phyloP scores from a whole-genome alignment of 2,113 vertebrate genomes.

The Oreochromis spilurus region DNA sequence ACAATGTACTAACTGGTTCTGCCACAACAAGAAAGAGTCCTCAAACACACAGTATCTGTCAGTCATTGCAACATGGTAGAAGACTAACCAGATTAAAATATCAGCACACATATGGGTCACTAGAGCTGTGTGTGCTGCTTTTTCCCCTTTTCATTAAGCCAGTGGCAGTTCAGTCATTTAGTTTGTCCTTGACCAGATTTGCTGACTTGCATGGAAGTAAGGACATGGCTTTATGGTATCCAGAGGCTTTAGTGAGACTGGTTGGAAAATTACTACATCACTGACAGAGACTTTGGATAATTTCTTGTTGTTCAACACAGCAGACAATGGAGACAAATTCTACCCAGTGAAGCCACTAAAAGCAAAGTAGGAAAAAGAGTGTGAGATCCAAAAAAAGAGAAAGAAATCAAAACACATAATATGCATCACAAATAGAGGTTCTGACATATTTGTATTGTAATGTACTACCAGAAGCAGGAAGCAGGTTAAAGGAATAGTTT shows the following conservation, averaged over 20 bases:
- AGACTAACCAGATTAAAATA: not conserved
- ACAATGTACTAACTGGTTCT: not conserved
- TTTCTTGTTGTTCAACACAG: not conserved
- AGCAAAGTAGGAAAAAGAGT: not conserved
- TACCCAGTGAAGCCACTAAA: not conserved
- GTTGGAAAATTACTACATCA: not conserved
- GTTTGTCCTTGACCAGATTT: not conserved
- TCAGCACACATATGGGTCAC: not conserved
- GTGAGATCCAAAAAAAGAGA: fast-evolving
- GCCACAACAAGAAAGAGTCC: not conserved
- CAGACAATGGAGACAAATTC: not conserved
- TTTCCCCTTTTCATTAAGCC: not conserved
- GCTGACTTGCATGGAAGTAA: not conserved
- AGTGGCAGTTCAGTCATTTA: not conserved
- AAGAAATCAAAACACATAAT: not conserved
- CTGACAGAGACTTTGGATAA: not conserved
- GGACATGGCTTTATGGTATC: not conserved
- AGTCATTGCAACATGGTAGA: not conserved
- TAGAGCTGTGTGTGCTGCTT: not conserved
- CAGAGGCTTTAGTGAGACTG: not conserved
- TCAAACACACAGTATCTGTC: not conserved
- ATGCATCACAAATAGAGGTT: fast-evolving
- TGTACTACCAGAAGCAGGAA: not conserved
- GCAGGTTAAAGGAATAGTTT: not conserved
- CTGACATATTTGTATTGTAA: not conserved